Conservation (phyloP, 1,140 invertebrate genomes). For the Lordiphosa clarofinis region DNA sequence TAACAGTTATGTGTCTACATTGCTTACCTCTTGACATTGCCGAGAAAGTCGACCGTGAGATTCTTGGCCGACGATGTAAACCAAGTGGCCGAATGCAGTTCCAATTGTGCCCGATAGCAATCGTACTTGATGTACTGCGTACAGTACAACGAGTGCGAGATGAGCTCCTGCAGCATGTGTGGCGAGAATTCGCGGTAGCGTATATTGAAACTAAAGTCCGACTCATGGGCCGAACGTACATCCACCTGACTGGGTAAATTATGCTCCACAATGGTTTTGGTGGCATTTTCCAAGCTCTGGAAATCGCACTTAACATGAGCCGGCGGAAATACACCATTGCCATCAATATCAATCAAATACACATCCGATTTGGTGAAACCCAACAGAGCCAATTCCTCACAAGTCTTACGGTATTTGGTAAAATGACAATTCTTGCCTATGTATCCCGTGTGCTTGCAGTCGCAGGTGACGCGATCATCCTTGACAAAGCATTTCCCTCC, state of each 20-base stretch:
- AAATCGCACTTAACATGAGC: slow-evolving; percentile 95
- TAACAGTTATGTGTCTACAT: slow-evolving; percentile 22
- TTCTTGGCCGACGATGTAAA: slow-evolving; percentile 89
- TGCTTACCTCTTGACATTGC: slow-evolving; percentile 89
- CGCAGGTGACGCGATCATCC: slow-evolving; percentile 92
- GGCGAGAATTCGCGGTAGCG: slow-evolving; percentile 93
- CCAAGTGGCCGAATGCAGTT: slow-evolving; percentile 94
- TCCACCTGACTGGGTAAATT: slow-evolving; percentile 94
- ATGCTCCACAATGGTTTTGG: slow-evolving; percentile 94
- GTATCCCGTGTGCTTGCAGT: slow-evolving; percentile 92
- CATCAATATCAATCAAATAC: slow-evolving; percentile 95
- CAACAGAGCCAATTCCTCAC: slow-evolving; percentile 93
- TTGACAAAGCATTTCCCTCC: slow-evolving; percentile 93
- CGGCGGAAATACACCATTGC: slow-evolving; percentile 93
- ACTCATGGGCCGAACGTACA: slow-evolving; percentile 86
- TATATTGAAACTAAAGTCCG: slow-evolving; percentile 90
- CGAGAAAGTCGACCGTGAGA: slow-evolving; percentile 90
- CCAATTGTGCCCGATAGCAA: slow-evolving; percentile 92
- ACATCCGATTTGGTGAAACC: slow-evolving; percentile 92
- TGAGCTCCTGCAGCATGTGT: slow-evolving; percentile 93
- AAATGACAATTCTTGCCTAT: slow-evolving; percentile 97
- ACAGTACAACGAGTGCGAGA: slow-evolving; percentile 93
- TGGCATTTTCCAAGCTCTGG: slow-evolving; percentile 90
- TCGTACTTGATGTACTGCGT: slow-evolving; percentile 95
- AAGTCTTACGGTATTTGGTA: slow-evolving; percentile 92